phyloP scores from a whole-genome alignment of 2,888 invertebrate genomes.

The Stegana nigrithorax region DNA sequence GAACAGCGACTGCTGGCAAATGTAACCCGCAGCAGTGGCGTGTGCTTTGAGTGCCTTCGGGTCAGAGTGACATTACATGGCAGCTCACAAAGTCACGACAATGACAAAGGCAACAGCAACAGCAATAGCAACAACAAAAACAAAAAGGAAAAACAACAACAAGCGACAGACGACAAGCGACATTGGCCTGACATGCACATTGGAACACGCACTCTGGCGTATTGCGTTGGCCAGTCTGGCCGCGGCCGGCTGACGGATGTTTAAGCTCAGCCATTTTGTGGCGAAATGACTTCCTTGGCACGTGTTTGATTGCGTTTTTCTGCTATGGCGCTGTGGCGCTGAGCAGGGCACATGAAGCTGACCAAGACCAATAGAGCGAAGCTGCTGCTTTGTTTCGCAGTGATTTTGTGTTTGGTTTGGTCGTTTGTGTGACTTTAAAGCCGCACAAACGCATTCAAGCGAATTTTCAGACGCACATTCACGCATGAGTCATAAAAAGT shows the following conservation, averaged over 20 bases:
- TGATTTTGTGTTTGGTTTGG: not conserved
- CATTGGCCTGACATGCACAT: not conserved
- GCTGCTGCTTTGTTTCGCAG: not conserved
- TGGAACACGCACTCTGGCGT: not conserved
- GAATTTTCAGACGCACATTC: not conserved
- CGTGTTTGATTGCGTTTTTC: constrained; percentile 59
- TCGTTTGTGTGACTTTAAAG: not conserved
- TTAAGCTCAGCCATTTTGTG: too few relatives aligned
- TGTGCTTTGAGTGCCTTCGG: too few relatives aligned
- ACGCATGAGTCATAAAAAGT: too few relatives aligned
- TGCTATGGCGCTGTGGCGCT: too few relatives aligned
- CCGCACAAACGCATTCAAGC: not conserved
- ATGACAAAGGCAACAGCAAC: not conserved
- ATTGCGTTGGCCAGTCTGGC: too few relatives aligned
- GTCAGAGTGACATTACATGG: too few relatives aligned
- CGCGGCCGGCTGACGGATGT: too few relatives aligned
- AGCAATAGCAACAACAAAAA: not conserved
- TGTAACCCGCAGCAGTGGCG: too few relatives aligned
- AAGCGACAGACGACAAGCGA: too few relatives aligned
- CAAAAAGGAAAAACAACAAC: constrained; percentile 21
- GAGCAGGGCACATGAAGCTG: not conserved
- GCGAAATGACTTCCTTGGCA: constrained; percentile 60
- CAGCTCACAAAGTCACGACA: not conserved
- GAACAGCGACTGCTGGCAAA: too few relatives aligned
- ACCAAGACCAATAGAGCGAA: too few relatives aligned